Evolutionary conservation across 2,113 vertebrate species (phyloP).

Genomic region (Dolichallabes microphthalmus): DNA sequence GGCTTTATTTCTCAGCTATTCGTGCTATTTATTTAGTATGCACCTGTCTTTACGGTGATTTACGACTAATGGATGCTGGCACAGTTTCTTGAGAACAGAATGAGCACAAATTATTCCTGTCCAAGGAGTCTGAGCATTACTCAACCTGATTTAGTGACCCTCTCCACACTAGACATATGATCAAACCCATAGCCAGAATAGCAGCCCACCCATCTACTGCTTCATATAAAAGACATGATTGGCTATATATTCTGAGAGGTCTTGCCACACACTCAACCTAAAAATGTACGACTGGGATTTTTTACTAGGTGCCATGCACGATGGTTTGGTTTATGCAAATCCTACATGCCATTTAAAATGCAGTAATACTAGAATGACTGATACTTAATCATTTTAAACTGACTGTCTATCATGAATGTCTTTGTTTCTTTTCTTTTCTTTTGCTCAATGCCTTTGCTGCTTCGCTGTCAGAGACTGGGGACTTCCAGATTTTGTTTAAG

Average conservation of each 20-base stretch:
- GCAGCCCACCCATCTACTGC: slow-evolving; percentile 39
- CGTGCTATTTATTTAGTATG: slow-evolving; percentile 35
- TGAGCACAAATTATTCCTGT: slow-evolving; percentile 56
- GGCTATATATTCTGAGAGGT: slow-evolving; percentile 39
- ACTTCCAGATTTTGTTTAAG: slow-evolving; percentile 7
- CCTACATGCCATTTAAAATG: not conserved
- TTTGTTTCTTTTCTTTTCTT: not conserved
- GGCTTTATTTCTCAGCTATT: slow-evolving; percentile 37
- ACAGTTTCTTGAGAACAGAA: slow-evolving; percentile 53
- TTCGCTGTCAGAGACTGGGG: not conserved
- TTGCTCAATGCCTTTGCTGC: not conserved
- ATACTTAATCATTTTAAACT: not conserved
- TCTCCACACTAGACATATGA: slow-evolving; percentile 44
- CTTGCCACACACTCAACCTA: slow-evolving; percentile 7
- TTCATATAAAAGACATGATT: slow-evolving; percentile 51
- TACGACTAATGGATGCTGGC: slow-evolving; percentile 48
- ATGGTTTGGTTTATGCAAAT: not conserved
- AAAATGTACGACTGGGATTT: slow-evolving; percentile 1
- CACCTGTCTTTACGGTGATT: slow-evolving; percentile 47
- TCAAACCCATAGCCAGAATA: slow-evolving; percentile 35
- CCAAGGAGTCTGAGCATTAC: slow-evolving; percentile 42
- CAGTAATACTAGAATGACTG: not conserved
- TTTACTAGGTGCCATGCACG: not conserved
- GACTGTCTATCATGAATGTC: not conserved
- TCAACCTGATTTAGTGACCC: slow-evolving; percentile 49